Conservation (phyloP, 1,140 invertebrate species). For the Macrostomum lignano region DNA sequence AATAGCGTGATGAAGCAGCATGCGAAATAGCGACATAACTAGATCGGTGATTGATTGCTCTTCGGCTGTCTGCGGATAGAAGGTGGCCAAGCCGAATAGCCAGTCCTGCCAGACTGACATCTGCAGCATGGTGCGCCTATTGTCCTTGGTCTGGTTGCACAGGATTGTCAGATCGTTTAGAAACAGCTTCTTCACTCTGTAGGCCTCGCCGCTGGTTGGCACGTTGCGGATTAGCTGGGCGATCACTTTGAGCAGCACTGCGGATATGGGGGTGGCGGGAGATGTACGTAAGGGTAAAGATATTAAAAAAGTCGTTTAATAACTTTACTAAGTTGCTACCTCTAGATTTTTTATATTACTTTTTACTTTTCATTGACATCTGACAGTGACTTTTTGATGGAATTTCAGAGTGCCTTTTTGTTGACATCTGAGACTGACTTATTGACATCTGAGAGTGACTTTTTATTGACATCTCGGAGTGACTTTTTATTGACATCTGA, state of each 20-base stretch:
- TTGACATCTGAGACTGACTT: too few relatives aligned
- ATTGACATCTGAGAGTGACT: too few relatives aligned
- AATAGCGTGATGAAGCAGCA: constrained; percentile 90
- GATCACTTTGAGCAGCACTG: constrained; percentile 52
- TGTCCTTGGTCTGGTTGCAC: constrained; percentile 85
- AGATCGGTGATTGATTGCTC: constrained; percentile 87
- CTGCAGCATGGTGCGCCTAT: constrained; percentile 68
- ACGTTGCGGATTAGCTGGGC: constrained; percentile 82
- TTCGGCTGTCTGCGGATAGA: constrained; percentile 71
- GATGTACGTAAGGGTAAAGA: too few relatives aligned
- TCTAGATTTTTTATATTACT: too few relatives aligned
- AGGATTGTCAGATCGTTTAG: constrained; percentile 81
- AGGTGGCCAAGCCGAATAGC: constrained; percentile 90
- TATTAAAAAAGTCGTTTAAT: too few relatives aligned
- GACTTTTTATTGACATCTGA: too few relatives aligned
- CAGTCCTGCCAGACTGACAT: constrained; percentile 99
- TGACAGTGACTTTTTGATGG: too few relatives aligned
- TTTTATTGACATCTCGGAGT: too few relatives aligned
- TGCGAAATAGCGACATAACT: constrained; percentile 81
- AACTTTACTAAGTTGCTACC: too few relatives aligned
- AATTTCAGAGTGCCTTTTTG: too few relatives aligned
- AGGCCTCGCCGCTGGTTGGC: constrained; percentile 59
- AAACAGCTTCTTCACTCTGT: constrained; percentile 71
- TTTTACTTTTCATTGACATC: too few relatives aligned
- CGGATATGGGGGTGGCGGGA: too few relatives aligned